Evolutionary conservation across 2,888 invertebrate species (phyloP), one percentile per base, ranked within the genome.

Genomic region (Thereva unica): DNA sequence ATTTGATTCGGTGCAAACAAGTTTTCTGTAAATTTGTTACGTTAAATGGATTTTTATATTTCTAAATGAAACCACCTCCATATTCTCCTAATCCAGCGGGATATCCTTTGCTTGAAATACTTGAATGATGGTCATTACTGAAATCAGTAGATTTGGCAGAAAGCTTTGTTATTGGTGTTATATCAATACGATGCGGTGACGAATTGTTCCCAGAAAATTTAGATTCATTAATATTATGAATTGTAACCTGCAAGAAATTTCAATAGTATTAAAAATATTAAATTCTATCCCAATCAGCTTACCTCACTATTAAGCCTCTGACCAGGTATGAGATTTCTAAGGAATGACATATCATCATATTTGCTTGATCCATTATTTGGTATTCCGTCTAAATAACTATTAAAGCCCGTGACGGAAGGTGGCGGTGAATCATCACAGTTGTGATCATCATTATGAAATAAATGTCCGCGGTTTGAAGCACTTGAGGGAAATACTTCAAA

Each of bases 1-100:
- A 92, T 89, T 77, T 90, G 89, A 81, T 90, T 90, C 53, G 92
- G 92, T 73, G 88, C 86, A 83, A 92, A 94, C 69, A 93, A 88
- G 80, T 88, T 92, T 74, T 79, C 80, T 78, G 67, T 10, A 41
- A 63, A 68, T 23, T 23, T 23, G 23, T 23, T 23, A 23, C 23
- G 23, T 23, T 23, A 23, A 23, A 23, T 23, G 23, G 23, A 23
- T 23, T 23, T 23, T 23, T 23, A 23, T 23, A 23, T 23, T 23
- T 23, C 23, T 23, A 23, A 23, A 23, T 23, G 23, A 23, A 23
- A 23, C 23, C 77, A 71, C 73, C 76, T 67, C 73, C 74, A 44
- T 74, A 78, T 42, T 78, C 78, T 63, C 72, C 67, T 50, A 77
- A 61, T 12, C 71, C 71, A 87, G 82, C 71, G 89, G 84, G 75